These are phyloP conservation scores for Mirza zaza DNA, from an alignment of 2,113 vertebrate species.

Conservation along the genomic window DNA sequence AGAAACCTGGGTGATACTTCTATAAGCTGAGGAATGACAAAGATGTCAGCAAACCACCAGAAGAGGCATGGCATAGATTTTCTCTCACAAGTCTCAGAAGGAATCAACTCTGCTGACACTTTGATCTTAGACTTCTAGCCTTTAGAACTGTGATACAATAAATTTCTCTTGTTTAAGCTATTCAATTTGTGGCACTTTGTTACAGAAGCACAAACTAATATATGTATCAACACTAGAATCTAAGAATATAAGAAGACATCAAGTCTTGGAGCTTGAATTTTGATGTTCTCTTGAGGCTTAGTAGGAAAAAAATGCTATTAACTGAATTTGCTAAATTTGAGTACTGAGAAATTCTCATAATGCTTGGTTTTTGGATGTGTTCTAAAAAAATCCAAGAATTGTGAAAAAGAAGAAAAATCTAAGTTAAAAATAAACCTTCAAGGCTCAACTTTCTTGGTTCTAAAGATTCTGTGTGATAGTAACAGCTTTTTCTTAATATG, in stretches of 20 bases:
- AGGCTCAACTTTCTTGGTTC: background rate
- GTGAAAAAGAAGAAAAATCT: background rate
- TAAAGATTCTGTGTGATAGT: background rate
- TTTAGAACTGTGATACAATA: background rate
- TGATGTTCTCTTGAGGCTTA: background rate
- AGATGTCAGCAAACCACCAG: background rate
- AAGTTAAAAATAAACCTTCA: slow-evolving; percentile 18
- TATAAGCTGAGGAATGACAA: background rate
- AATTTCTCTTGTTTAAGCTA: background rate
- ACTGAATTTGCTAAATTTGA: background rate
- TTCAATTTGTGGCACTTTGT: background rate
- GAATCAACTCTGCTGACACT: background rate
- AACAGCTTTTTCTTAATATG: background rate
- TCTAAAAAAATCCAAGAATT: background rate
- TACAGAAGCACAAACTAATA: background rate
- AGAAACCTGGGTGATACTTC: background rate
- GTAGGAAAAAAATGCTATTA: background rate
- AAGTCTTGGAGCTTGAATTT: background rate
- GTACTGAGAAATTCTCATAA: background rate
- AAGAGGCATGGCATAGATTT: background rate
- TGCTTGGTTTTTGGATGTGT: background rate
- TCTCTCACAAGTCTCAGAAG: too few species aligned
- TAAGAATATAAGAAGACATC: background rate
- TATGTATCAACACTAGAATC: background rate
- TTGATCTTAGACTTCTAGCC: too few species aligned